Base-by-base conservation (phyloP, 1,140 invertebrate genomes). In the Daktulosphaira vitifoliae region DNA sequence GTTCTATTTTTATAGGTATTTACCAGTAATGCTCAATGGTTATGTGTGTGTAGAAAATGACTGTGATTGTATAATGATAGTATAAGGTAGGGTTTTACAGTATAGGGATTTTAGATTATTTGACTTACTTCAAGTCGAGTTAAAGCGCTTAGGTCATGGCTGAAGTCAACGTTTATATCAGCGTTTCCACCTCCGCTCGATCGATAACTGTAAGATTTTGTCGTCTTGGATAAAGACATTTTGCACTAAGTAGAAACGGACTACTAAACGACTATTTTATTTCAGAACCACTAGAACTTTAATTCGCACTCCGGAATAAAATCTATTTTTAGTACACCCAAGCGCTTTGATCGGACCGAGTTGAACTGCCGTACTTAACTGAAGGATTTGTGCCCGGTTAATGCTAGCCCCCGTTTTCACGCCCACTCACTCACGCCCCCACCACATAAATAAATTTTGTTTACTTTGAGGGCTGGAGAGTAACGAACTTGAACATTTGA, bases 101-200 rank as follows among this genome's bases (percentile, higher is more conserved):
- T 22, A 16, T 52, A 5, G 3, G 9, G 9, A 25, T 52, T 16
- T n/a, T n/a, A n/a, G n/a, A n/a, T n/a, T n/a, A n/a, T 22, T 25
- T 9, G 15, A 75, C 79, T 78, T 89, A 95, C 91, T 89, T 93
- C 90, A 77, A 94, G 84, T 76, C 90, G 87, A 77, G 89, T 86
- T 76, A 94, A 83, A 76, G 89, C 87, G 78, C 87, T 91, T 76
- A 94, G 80, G 80, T 95, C 90, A 78, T 89, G 84, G 76, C 85
- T 86, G 80, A 93, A 93, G 79, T 93, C 91, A 80, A 94, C 91
- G 82, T 85, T 91, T 76, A 94, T 87, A 80, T 94, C 89, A 75
- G 89, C 87, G 71, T 78, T 80, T 74, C 86, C 86, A 26, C 77
- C 81, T 71, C 85, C 87, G 71, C 81, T 82, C 72, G 86, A 87